Evolutionary conservation across 2,888 invertebrate genomes (phyloP).

Genomic region (Agrilus biguttatus): DNA sequence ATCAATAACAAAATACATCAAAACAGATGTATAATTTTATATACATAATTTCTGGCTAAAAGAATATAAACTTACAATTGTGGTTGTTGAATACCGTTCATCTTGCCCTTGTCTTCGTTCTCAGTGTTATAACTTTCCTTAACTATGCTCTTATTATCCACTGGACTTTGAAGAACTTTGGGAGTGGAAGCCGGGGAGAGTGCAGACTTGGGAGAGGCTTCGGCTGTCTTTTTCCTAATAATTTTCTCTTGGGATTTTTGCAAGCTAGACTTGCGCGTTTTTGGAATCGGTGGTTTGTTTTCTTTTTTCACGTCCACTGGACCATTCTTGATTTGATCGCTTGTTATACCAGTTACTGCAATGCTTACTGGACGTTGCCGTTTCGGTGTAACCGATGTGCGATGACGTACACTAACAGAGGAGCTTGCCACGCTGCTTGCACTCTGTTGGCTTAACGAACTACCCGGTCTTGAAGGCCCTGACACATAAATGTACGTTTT

Average conservation of each 20-base stretch:
- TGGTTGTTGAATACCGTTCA: not conserved
- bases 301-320: constrained; percentile 18
- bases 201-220: constrained; percentile 13
- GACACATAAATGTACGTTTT: constrained; percentile 4
- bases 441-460: constrained; percentile 66
- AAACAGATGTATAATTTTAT: too few relatives aligned
- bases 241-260: constrained; percentile 17
- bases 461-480: constrained; percentile 71
- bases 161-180: constrained; percentile 1
- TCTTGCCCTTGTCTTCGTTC: not conserved
- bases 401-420: constrained; percentile 41
- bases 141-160: constrained; percentile 5
- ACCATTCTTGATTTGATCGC: constrained; percentile 15
- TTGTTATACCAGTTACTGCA: constrained; percentile 68
- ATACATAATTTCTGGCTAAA: too few relatives aligned
- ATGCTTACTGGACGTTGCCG: constrained; percentile 71
- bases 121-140: constrained; percentile 1
- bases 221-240: constrained; percentile 13
- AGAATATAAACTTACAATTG: too few relatives aligned
- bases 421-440: constrained; percentile 47
- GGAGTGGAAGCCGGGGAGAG: constrained; percentile 11
- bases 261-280: constrained; percentile 26
- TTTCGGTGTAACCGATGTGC: constrained; percentile 45
- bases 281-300: constrained; percentile 37
- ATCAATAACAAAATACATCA: too few relatives aligned